Evolutionary conservation across 2,113 vertebrate genomes (phyloP).

Genomic region (Crocuta crocuta): DNA sequence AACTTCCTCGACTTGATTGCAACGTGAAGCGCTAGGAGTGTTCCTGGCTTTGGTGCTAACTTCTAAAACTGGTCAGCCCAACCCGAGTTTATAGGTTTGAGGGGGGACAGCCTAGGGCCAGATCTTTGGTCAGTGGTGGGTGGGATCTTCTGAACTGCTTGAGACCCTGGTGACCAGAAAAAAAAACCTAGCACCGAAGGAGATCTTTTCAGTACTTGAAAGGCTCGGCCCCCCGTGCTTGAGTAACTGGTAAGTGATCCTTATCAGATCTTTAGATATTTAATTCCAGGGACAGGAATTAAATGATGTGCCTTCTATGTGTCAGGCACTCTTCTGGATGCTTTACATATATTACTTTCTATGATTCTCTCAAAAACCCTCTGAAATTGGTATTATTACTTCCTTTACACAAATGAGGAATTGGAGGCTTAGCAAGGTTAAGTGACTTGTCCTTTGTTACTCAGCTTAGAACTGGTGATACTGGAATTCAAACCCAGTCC

Average conservation of each 20-base stretch:
- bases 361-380: neutral
- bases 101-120: fast-evolving
- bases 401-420: neutral
- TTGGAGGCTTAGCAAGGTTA: neutral
- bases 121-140: neutral
- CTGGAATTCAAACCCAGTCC: neutral
- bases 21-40: neutral
- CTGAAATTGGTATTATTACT: neutral
- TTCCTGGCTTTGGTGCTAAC: neutral
- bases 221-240: neutral
- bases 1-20: neutral
- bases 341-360: neutral
- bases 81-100: neutral
- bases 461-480: neutral
- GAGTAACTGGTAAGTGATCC: neutral
- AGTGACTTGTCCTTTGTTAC: neutral
- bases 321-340: neutral
- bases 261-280: neutral
- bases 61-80: neutral
- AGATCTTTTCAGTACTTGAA: neutral
- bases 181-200: neutral
- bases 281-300: neutral
- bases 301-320: neutral
- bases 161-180: neutral
- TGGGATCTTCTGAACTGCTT: neutral